phyloP scores from a whole-genome alignment of 2,888 invertebrate species.

The Drosophila helvetica region DNA sequence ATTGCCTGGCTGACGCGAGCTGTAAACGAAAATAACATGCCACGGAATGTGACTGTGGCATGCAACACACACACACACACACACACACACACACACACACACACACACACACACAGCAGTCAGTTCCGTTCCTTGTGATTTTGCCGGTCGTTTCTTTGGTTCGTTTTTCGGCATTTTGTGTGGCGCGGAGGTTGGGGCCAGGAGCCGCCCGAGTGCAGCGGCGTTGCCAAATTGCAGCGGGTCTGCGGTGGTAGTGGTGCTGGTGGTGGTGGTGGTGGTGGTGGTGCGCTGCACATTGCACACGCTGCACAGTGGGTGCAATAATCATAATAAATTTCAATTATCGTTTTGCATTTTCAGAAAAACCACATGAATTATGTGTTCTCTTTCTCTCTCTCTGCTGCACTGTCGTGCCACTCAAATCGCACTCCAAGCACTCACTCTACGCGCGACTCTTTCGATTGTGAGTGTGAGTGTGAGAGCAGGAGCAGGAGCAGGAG shows the following conservation, averaged over 20 bases:
- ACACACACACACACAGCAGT: slow-evolving; percentile 57
- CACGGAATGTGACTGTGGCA: slow-evolving; percentile 74
- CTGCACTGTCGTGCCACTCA: background rate
- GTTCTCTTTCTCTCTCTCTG: no score
- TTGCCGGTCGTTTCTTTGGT: slow-evolving; percentile 42
- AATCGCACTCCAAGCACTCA: background rate
- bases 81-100: slow-evolving; percentile 38
- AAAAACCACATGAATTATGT: slow-evolving; percentile 62
- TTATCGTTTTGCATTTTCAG: slow-evolving; percentile 75
- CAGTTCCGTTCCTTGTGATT: slow-evolving; percentile 57
- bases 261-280: slow-evolving; percentile 2
- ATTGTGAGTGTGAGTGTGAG: no score
- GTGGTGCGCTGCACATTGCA: slow-evolving; percentile 51
- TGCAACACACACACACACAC: slow-evolving; percentile 46
- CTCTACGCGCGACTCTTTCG: background rate
- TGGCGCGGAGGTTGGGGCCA: slow-evolving; percentile 32
- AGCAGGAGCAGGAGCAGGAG: background rate
- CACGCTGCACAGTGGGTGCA: slow-evolving; percentile 65
- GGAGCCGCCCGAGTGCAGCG: slow-evolving; percentile 33
- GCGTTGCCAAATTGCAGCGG: slow-evolving; percentile 71
- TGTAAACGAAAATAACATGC: slow-evolving; percentile 71
- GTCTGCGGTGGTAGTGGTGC: slow-evolving; percentile 5
- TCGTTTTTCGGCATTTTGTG: slow-evolving; percentile 2
- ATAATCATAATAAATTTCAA: slow-evolving; percentile 84
- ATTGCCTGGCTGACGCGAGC: slow-evolving; percentile 71